These are phyloP conservation scores for Venusia cambrica DNA, from an alignment of 2,888 invertebrate species.

Conservation along the genomic window DNA sequence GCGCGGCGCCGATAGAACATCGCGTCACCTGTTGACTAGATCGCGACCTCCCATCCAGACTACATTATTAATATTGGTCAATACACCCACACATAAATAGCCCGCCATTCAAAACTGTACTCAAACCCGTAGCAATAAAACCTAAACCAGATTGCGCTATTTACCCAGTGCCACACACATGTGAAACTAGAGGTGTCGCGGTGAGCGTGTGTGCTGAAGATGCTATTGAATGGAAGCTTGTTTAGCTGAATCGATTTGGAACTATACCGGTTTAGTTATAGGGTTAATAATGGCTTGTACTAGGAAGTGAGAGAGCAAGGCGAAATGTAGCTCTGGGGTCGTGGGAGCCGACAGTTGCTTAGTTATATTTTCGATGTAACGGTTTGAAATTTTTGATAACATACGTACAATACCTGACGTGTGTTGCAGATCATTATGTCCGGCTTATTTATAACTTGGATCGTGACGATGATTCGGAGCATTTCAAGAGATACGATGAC, in stretches of 20 bases:
- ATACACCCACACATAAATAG: constrained; percentile 50
- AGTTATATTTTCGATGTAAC: constrained; percentile 66
- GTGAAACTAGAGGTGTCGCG: constrained; percentile 49
- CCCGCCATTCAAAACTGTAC: constrained; percentile 35
- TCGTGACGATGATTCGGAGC: not conserved
- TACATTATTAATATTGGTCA: constrained; percentile 74
- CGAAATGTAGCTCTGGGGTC: constrained; percentile 72
- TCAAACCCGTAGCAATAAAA: constrained; percentile 34
- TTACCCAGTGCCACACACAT: constrained; percentile 42
- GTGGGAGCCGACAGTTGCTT: constrained; percentile 69
- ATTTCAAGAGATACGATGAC: no score
- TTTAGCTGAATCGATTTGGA: constrained; percentile 40
- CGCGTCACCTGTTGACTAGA: constrained; percentile 71
- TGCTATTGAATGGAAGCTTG: constrained; percentile 64
- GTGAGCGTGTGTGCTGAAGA: constrained; percentile 60
- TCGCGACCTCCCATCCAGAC: constrained; percentile 67
- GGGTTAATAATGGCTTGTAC: constrained; percentile 46
- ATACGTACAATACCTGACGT: constrained; percentile 38
- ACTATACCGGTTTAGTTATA: constrained; percentile 37
- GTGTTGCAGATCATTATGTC: constrained; percentile 16
- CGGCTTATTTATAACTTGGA: constrained; percentile 7
- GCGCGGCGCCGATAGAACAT: constrained; percentile 45
- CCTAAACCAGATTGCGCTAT: constrained; percentile 36
- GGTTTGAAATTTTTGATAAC: constrained; percentile 69
- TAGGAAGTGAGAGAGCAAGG: constrained; percentile 75